Conservation (phyloP, 2,113 vertebrate genomes). For the Dasyurus viverrinus region DNA sequence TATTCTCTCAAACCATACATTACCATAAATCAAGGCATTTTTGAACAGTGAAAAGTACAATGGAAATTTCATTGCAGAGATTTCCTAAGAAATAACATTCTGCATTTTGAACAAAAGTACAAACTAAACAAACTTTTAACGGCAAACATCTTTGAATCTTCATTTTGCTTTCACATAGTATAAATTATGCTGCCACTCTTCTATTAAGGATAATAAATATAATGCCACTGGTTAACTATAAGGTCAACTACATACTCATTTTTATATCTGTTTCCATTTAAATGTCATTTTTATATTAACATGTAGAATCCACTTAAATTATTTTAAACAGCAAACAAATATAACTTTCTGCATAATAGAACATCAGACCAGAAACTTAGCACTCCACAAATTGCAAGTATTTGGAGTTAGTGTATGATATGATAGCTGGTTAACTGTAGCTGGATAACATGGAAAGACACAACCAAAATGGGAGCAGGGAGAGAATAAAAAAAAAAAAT, state of each 20-base stretch:
- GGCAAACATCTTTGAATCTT: not conserved
- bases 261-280: constrained; percentile 29
- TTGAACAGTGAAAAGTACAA: not conserved
- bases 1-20: constrained; percentile 28
- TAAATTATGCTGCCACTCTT: constrained; percentile 8
- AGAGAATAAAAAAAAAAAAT: not conserved
- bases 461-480: not conserved
- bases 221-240: constrained; percentile 40
- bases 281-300: constrained; percentile 37
- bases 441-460: not conserved
- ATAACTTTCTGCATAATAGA: constrained; percentile 22
- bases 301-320: constrained; percentile 45
- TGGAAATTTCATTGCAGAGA: not conserved
- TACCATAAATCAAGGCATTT: not conserved
- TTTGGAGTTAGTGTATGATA: not conserved
- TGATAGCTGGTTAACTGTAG: not conserved
- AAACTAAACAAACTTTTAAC: not conserved
- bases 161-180: not conserved
- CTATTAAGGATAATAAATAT: constrained; percentile 33
- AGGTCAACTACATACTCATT: constrained; percentile 43
- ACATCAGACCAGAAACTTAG: not conserved
- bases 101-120: not conserved
- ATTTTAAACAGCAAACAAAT: constrained; percentile 43
- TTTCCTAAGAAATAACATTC: not conserved
- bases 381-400: constrained; percentile 24